phyloP scores from a whole-genome alignment of 2,888 invertebrate species.

The Lochmaea capreae region DNA sequence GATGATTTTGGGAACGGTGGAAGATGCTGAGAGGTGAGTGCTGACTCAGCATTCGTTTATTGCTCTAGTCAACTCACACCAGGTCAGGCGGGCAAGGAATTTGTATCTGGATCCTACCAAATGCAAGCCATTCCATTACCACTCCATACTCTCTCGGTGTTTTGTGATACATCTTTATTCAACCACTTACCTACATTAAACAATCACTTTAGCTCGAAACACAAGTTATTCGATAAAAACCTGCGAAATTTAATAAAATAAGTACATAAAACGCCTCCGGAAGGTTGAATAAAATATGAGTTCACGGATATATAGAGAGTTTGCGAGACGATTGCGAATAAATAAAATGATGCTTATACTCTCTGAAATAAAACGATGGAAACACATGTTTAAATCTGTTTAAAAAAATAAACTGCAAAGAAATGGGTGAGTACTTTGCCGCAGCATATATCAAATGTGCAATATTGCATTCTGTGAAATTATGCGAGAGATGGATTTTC shows the following conservation, averaged over 20 bases:
- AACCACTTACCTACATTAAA: too few relatives aligned
- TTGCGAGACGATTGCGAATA: constrained; percentile 3
- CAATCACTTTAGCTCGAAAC: neutral
- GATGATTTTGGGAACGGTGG: too few relatives aligned
- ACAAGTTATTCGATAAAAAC: neutral
- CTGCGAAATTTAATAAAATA: constrained; percentile 9
- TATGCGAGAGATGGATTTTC: neutral
- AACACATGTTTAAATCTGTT: constrained; percentile 7
- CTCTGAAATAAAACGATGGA: neutral
- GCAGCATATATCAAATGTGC: neutral
- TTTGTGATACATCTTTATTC: too few relatives aligned
- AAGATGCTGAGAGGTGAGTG: too few relatives aligned
- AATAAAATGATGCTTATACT: neutral
- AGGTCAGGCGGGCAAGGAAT: too few relatives aligned
- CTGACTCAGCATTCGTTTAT: too few relatives aligned
- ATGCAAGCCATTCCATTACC: too few relatives aligned
- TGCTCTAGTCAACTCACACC: too few relatives aligned
- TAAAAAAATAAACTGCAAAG: neutral
- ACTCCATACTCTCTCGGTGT: too few relatives aligned
- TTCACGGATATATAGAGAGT: constrained; percentile 4
- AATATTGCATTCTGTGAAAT: neutral
- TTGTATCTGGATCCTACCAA: too few relatives aligned
- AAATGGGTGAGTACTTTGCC: neutral
- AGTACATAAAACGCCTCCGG: neutral
- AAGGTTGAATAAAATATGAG: constrained; percentile 17